Base-by-base conservation (phyloP, 2,797 vertebrate genomes). In the Emys orbicularis region DNA sequence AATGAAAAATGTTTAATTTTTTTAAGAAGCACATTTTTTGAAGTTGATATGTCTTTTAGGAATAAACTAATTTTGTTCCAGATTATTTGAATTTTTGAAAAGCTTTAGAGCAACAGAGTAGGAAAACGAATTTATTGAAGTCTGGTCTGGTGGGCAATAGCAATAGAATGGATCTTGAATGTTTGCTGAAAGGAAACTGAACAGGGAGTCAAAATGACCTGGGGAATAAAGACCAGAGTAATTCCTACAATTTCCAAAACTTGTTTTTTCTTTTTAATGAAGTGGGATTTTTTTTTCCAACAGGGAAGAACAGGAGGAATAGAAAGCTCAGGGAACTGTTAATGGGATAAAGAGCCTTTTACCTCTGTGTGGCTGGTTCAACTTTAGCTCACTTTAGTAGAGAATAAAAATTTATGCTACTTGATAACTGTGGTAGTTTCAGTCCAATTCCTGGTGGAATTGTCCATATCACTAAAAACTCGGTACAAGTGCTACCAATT, bases 1-100 rank as follows among this genome's bases (percentile, higher is more conserved):
- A 76, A 44, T 21, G 50, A 79, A 34, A 31, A 61, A 15, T 61
- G 59, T 34, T 61, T 0, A 0, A 3, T n/a, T 77, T 1, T 1
- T 53, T 8, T 2, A 21, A 53, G 27, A 34, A 11, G n/a, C 0
- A 0, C 13, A 1, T 4, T 84, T 82, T 86, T 54, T n/a, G 29
- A 74, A 41, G 41, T 61, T 31, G 59, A 61, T 34, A 61, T 34
- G 31, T 11, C 3, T 2, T 1, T 4, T 18, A 61, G 13, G 3
- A 44, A 1, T 31, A 83, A 4, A 4, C 3, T 19, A 3, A 1
- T 0, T 18, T 81, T 90, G 4, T 65, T 86, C 13, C 49, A 37
- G 25, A 27, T 53, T n/a, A 23, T 37, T 19, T 47, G n/a, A 27
- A 9, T 29, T 81, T n/a, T 19, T 74, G 5, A 65, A 65, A 65